phyloP scores from a whole-genome alignment of 1,140 invertebrate species.

The Drosophila hydei region DNA sequence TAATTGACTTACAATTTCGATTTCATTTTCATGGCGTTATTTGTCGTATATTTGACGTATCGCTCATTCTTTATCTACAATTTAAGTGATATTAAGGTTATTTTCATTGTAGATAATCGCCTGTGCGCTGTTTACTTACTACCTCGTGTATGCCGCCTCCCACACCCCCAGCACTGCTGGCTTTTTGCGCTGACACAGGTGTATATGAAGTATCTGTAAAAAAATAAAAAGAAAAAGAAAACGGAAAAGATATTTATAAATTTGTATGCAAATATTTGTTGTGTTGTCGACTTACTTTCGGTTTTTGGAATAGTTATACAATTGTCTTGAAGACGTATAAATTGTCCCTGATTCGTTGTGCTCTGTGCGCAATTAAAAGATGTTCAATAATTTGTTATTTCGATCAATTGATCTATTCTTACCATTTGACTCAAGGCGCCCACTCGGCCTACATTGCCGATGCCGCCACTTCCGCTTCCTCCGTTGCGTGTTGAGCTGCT shows the following conservation, averaged over 20 bases:
- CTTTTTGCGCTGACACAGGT: slow-evolving; percentile 65
- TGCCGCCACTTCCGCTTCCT: slow-evolving; percentile 44
- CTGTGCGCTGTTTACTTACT: slow-evolving; percentile 43
- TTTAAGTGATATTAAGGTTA: slow-evolving; percentile 1
- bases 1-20: slow-evolving; percentile 74
- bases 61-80: slow-evolving; percentile 58
- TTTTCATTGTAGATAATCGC: not conserved
- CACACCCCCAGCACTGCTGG: slow-evolving; percentile 25
- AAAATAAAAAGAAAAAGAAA: slow-evolving; percentile 5
- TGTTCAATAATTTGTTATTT: not conserved
- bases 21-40: slow-evolving; percentile 73
- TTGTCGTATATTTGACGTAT: slow-evolving; percentile 70
- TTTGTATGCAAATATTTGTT: not conserved
- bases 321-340: slow-evolving; percentile 71
- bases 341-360: slow-evolving; percentile 70
- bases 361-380: slow-evolving; percentile 30
- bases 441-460: slow-evolving; percentile 63
- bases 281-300: slow-evolving; percentile 61
- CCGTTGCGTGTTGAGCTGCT: slow-evolving; percentile 52
- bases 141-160: slow-evolving; percentile 47
- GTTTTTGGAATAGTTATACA: slow-evolving; percentile 70
- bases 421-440: slow-evolving; percentile 79
- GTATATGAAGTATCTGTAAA: slow-evolving; percentile 70
- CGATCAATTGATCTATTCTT: slow-evolving; percentile 14
- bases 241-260: slow-evolving; percentile 1